Conservation (phyloP, 1,140 invertebrate species). For the Brachionus sp. region DNA sequence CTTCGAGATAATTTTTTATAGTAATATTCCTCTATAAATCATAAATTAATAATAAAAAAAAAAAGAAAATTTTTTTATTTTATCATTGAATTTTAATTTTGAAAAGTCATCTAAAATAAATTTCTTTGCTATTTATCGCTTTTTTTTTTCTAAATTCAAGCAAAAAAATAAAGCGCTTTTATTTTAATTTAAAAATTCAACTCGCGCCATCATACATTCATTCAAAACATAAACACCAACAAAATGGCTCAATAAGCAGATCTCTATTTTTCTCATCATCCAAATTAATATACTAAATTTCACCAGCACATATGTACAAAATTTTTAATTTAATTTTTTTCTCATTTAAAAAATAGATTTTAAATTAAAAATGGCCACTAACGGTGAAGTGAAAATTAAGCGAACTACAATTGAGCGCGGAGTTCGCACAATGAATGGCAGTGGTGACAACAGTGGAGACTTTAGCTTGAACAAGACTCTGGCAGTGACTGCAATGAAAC, state of each 20-base stretch:
- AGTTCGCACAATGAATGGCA: conserved; percentile 6
- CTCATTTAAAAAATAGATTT: background rate
- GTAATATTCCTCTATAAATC: background rate
- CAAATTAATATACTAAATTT: background rate
- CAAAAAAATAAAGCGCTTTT: background rate
- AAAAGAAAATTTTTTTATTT: background rate
- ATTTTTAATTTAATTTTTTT: background rate
- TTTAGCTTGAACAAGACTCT: conserved; percentile 2
- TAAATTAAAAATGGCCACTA: background rate
- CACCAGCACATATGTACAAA: background rate
- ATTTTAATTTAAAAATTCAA: background rate
- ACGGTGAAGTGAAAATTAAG: conserved; percentile 3
- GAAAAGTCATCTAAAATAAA: background rate
- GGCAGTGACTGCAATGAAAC: background rate
- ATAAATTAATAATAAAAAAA: conserved; percentile 6
- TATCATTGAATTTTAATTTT: background rate
- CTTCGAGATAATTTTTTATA: background rate
- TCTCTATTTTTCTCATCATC: background rate
- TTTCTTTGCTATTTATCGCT: background rate
- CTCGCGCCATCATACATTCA: conserved; percentile 18
- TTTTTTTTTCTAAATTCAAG: background rate
- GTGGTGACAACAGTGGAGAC: background rate
- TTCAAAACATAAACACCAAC: background rate
- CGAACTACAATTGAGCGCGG: conserved; percentile 20
- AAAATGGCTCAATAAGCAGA: background rate